These are phyloP conservation scores for Drosophila cracens DNA, from an alignment of 2,888 invertebrate genomes.

Conservation along the genomic window DNA sequence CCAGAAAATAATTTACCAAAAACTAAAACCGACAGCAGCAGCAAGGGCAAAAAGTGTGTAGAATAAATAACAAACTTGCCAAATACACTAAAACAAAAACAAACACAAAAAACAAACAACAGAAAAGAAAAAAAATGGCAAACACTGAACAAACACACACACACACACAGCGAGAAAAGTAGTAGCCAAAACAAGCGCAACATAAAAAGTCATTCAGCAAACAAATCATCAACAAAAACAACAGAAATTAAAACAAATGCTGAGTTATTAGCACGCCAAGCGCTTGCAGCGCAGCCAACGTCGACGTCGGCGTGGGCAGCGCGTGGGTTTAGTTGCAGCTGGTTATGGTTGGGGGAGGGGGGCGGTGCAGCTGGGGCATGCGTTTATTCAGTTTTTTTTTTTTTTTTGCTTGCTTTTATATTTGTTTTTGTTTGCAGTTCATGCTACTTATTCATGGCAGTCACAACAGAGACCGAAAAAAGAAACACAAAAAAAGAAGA, in stretches of 20 bases:
- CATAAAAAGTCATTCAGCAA: slow-evolving; percentile 45
- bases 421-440: slow-evolving; percentile 52
- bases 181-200: slow-evolving; percentile 23
- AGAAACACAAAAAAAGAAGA: slow-evolving; percentile 23
- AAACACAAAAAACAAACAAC: slow-evolving; percentile 8
- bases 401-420: slow-evolving; percentile 8
- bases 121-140: slow-evolving; percentile 27
- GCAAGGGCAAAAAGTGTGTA: slow-evolving; percentile 45
- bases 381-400: slow-evolving; percentile 4
- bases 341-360: slow-evolving; percentile 12
- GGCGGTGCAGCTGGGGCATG: slow-evolving; percentile 12
- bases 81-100: slow-evolving; percentile 26
- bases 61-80: slow-evolving; percentile 50
- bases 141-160: slow-evolving; percentile 22
- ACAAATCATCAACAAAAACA: slow-evolving; percentile 31
- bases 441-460: slow-evolving; percentile 62
- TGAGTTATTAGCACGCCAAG: slow-evolving; percentile 73
- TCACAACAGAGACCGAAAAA: slow-evolving; percentile 45
- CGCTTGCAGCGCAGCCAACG: slow-evolving; percentile 29
- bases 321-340: slow-evolving; percentile 23
- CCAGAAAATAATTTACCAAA: slow-evolving; percentile 76
- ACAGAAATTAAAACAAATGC: slow-evolving; percentile 65
- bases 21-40: slow-evolving; percentile 64
- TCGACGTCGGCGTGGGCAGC: slow-evolving; percentile 30
- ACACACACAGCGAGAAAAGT: slow-evolving; percentile 25